Conservation (phyloP, 2,797 vertebrate genomes). For the Carcharodon carcharias region DNA sequence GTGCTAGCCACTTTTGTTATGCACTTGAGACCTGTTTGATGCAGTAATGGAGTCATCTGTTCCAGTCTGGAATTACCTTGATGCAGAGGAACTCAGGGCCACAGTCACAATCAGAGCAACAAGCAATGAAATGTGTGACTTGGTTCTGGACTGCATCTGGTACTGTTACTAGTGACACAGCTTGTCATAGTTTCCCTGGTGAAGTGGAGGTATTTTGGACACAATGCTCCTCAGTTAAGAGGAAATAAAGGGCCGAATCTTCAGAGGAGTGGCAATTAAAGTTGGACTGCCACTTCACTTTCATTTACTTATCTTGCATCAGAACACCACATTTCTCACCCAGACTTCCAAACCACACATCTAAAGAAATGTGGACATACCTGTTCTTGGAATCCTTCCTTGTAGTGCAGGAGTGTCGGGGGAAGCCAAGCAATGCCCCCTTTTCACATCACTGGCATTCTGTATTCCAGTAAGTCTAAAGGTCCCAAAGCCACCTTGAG, state of each 20-base stretch:
- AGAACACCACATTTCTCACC: too few relatives aligned
- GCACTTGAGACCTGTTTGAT: neutral
- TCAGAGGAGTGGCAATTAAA: too few relatives aligned
- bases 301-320: too few relatives aligned
- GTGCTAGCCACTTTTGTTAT: neutral
- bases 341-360: too few relatives aligned
- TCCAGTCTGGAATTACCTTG: neutral
- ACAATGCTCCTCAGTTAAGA: neutral
- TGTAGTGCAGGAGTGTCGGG: too few relatives aligned
- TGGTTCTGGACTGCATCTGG: neutral
- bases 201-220: neutral
- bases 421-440: too few relatives aligned
- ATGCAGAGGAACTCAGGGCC: neutral
- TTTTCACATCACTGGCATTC: too few relatives aligned
- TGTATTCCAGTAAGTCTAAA: too few relatives aligned
- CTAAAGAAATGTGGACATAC: too few relatives aligned
- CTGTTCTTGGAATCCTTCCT: too few relatives aligned
- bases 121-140: neutral
- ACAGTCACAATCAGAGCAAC: neutral
- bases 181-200: neutral
- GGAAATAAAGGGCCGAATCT: neutral
- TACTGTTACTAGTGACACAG: neutral
- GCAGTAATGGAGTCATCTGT: neutral
- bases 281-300: too few relatives aligned
- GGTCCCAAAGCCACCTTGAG: too few relatives aligned